Base-by-base conservation (phyloP, 2,888 invertebrate species). In the Lithophane leautieri region DNA sequence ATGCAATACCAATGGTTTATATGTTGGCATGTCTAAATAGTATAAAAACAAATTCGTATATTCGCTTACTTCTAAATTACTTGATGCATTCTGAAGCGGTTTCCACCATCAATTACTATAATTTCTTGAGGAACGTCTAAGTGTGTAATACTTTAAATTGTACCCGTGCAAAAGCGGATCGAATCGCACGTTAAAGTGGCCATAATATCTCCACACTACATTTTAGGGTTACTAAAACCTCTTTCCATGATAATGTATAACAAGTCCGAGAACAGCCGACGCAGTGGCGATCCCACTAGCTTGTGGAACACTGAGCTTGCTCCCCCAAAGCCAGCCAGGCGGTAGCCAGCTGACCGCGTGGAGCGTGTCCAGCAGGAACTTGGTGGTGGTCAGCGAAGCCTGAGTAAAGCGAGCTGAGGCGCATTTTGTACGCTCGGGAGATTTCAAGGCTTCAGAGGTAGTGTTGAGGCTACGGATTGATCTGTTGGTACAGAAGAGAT, bases 271-370 rank as follows among this genome's bases (percentile, higher is more conserved):
- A 0, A 93, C 87, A 4, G 94, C 96, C 0, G 96, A 93, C 0
- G 89, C 85, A 0, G 94, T 94, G 19, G 95, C 96, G 2, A 93
- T 84, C 0, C 87, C 92, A 40, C 95, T 92, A 0, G 93, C 92
- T 9, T 91, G 92, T 42, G 89, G 86, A 0, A 92, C 88, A 25
- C 83, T 86, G 34, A 99, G 93, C 88, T 97, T 97, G 0, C 97
- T 97, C 34, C 98, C 98, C 99, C 99, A 99, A 67, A 99, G 94
- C 93, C 97, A 97, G 62, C 98, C 98, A 22, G 95, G 93, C 0
- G 99, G 99, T 80, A 99, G 93, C 93, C 98, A 98, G 94, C 97
- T 98, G 7, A 98, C 97, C 0, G 98, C 98, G 93, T 98, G 98
- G 0, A 97, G 94, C 75, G 98, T 97, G 92, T 98, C 98, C 77